Percentiles rank a stretch among this genome's conserved stretches.
Conservation (phyloP, 1,140 invertebrate species). For the Drosophila insularis region DNA sequence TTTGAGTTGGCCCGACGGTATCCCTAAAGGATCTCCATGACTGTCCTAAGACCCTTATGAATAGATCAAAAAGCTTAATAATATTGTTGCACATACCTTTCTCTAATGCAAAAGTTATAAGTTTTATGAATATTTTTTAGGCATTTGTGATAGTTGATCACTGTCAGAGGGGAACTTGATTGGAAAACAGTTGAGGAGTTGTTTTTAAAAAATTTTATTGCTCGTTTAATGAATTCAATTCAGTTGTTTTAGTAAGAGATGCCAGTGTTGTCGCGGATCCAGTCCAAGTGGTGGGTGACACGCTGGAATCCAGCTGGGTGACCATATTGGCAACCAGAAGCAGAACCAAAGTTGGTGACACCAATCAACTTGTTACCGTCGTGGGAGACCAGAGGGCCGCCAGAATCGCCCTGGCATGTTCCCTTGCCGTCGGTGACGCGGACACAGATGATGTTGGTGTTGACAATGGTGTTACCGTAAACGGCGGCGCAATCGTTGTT, state of each 20-base stretch:
- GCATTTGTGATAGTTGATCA: too few species aligned
- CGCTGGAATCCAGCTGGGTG: constrained; percentile 83
- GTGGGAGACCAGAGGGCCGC: not conserved
- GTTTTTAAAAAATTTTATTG: too few species aligned
- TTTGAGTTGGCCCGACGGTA: too few species aligned
- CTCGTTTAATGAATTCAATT: too few species aligned
- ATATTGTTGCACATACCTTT: too few species aligned
- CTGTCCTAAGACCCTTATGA: too few species aligned
- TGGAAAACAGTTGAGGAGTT: too few species aligned
- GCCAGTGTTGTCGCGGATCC: constrained; percentile 79
- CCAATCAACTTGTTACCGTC: constrained; percentile 39
- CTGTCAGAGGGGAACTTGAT: too few species aligned
- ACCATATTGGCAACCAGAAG: constrained; percentile 56
- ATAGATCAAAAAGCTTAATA: too few species aligned
- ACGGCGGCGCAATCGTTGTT: not conserved
- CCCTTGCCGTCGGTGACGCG: not conserved
- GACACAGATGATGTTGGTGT: constrained; percentile 9
- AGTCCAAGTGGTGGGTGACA: constrained; percentile 83
- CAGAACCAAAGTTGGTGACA: constrained; percentile 18
- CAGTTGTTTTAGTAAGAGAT: constrained; percentile 36
- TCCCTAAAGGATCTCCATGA: too few species aligned
- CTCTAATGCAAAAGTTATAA: too few species aligned
- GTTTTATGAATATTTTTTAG: too few species aligned
- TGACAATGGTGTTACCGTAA: not conserved
- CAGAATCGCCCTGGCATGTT: not conserved